Evolutionary conservation across 2,113 vertebrate genomes (phyloP).

Genomic region (Ceyx margarethae): DNA sequence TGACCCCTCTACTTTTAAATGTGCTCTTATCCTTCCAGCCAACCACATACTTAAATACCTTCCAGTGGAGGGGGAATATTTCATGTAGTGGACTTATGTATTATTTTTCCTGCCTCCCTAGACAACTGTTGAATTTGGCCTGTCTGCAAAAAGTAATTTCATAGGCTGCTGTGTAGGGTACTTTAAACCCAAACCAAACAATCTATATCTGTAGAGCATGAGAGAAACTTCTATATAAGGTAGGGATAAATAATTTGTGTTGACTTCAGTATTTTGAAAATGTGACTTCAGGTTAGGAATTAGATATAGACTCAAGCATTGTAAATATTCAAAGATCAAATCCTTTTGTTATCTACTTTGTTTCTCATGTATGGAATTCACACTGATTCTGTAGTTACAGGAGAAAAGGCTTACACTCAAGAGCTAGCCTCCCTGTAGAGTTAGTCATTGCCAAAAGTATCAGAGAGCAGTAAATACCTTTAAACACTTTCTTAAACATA

Average conservation of each 20-base stretch:
- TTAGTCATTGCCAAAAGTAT: not conserved
- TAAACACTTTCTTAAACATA: not conserved
- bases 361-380: not conserved
- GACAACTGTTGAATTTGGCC: not conserved
- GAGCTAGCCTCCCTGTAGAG: not conserved
- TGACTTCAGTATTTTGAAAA: not conserved
- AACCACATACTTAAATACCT: not conserved
- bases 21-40: not conserved
- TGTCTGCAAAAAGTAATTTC: not conserved
- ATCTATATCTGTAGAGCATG: not conserved
- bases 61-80: not conserved
- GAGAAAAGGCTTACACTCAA: not conserved
- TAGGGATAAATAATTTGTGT: not conserved
- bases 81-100: conserved; percentile 27
- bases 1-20: not conserved
- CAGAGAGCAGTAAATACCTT: not conserved
- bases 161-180: not conserved
- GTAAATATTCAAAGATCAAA: not conserved
- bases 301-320: not conserved
- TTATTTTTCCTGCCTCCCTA: not conserved
- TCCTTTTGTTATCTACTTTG: not conserved
- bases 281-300: not conserved
- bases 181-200: not conserved
- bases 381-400: not conserved
- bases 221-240: not conserved